Base-by-base conservation (phyloP, 2,797 vertebrate genomes). In the Platyrinchus mystaceus region DNA sequence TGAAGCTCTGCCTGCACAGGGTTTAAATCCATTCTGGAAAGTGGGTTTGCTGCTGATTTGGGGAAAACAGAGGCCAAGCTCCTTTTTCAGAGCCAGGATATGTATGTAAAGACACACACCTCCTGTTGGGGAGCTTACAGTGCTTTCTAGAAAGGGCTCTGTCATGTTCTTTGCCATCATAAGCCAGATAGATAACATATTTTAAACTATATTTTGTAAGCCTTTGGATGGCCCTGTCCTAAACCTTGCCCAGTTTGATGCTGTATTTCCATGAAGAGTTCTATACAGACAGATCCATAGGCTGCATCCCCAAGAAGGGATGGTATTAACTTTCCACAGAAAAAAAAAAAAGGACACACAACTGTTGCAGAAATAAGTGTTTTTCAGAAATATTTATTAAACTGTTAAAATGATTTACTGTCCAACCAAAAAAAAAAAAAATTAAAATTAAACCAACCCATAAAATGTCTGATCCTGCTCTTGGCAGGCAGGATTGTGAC, bases 351-450 rank as follows among this genome's bases (percentile, higher is more conserved):
- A 36, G 3, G 27, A 83, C 62, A 28, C 62, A 28, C 26, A 37
- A 52, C 13, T 78, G 62, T 75, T 66, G 60, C 63, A 93, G 83
- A 96, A 90, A 75, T 52, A 47, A 1, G 3, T 52, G 50, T 90
- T 96, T 89, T 89, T 90, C 95, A 94, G 95, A 97, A 97, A 89
- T 94, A 91, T 97, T 97, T 97, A 97, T 97, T 97, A 94, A 96
- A 94, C 70, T 84, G 86, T 97, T 97, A 94, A 96, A 95, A 92
- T 95, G 8, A 86, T 96, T 96, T 96, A 89, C 78, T 94, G 89
- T 91, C 70, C 82, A 94, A 89, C 41, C 3, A 12, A 68, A 86
- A 75, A 87, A 89, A 55, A 52, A 19, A 20, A 6, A 7, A 20
- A 26, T 43, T 27, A 70, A 49, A 47, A 47, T 14, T 1, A 46